phyloP scores from a whole-genome alignment of 2,797 vertebrate genomes.

The Sphenopsis melanotis region DNA sequence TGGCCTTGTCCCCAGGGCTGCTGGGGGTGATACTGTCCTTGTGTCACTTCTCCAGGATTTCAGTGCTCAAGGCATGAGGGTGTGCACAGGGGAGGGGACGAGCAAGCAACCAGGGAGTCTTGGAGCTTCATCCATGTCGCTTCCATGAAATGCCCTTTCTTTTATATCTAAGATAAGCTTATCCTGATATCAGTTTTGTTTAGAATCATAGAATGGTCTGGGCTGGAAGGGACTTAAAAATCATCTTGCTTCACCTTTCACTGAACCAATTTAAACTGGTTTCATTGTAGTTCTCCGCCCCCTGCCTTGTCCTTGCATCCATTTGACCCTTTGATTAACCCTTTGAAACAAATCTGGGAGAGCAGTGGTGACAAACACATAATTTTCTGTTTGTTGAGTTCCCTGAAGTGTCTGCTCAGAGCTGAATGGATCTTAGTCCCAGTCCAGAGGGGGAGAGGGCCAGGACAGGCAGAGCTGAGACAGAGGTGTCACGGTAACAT shows the following conservation, averaged over 20 bases:
- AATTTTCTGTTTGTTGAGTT: neutral
- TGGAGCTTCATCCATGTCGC: fast-evolving
- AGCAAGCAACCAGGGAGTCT: neutral
- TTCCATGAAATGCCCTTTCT: neutral
- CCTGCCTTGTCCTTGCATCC: neutral
- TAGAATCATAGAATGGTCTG: neutral
- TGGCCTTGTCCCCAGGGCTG: neutral
- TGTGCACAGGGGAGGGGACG: neutral
- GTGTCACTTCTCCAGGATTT: neutral
- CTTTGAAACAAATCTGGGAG: neutral
- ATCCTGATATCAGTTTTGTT: neutral
- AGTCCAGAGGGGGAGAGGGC: neutral
- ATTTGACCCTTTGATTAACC: neutral
- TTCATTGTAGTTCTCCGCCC: neutral
- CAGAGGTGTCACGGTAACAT: neutral
- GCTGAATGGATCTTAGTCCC: neutral
- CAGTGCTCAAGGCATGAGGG: neutral
- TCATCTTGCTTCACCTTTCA: neutral
- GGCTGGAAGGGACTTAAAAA: neutral
- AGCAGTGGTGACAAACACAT: neutral
- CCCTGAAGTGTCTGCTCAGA: neutral
- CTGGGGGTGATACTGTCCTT: neutral
- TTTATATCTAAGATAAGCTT: neutral
- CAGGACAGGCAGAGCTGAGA: neutral
- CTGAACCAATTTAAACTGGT: neutral